Percentiles rank a stretch among this genome's conserved stretches.
Conservation (phyloP, 2,888 invertebrate genomes). For the Imbricaverruca yamaguchii region DNA sequence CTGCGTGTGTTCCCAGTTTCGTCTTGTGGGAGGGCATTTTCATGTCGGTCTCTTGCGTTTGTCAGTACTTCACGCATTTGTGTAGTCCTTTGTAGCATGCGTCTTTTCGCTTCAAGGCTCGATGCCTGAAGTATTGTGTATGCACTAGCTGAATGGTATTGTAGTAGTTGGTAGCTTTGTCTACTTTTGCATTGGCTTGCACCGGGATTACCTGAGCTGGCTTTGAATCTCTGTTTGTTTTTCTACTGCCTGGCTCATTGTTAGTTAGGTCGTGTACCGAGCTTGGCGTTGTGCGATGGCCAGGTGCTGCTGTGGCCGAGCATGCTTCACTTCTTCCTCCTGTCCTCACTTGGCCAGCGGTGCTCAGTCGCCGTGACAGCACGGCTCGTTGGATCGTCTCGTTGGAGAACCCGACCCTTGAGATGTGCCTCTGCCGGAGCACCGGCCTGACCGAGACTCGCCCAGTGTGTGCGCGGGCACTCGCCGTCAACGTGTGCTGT, state of each 20-base stretch:
- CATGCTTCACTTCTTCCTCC: background rate
- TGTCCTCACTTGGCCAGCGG: background rate
- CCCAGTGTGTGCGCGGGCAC: no score
- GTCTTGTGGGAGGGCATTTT: constrained; percentile 7
- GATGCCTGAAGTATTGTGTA: background rate
- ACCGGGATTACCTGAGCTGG: background rate
- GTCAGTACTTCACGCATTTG: background rate
- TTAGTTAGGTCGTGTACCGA: background rate
- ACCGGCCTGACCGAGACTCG: no score
- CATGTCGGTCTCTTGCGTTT: background rate
- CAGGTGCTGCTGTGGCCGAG: background rate
- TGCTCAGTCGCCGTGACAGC: no score
- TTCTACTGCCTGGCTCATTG: background rate
- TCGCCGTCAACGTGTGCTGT: no score
- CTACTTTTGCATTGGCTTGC: background rate
- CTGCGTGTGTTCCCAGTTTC: background rate
- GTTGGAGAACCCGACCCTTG: no score
- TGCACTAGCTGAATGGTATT: background rate
- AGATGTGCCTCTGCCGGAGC: no score
- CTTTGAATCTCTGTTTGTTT: background rate
- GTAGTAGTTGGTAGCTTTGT: background rate
- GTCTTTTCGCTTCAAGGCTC: background rate
- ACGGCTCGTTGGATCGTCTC: no score
- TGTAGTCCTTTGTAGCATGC: background rate
- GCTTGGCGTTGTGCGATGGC: background rate